These are phyloP conservation scores for Zygogramma bicolorata DNA, from an alignment of 2,888 invertebrate genomes.

Conservation along the genomic window DNA sequence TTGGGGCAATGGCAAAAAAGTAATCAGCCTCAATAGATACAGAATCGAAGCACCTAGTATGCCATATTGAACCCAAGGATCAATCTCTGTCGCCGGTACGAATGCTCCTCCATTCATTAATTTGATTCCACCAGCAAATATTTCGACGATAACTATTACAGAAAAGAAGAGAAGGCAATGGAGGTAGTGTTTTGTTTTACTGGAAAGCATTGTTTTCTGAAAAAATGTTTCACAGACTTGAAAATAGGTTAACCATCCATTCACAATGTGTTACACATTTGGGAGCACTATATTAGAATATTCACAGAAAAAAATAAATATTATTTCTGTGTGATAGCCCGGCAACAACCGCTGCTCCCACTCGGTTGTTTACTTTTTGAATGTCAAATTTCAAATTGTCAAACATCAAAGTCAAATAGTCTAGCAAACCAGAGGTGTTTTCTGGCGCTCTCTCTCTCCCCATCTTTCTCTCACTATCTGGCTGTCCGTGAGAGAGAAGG, in stretches of 20 bases:
- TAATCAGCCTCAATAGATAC: slow-evolving; percentile 83
- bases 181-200: slow-evolving; percentile 81
- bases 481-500: no score
- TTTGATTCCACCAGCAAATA: slow-evolving; percentile 68
- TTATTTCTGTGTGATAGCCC: background rate
- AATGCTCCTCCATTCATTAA: slow-evolving; percentile 67
- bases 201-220: slow-evolving; percentile 59
- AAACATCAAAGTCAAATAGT: no score
- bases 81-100: slow-evolving; percentile 68
- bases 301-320: background rate
- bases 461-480: no score
- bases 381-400: background rate
- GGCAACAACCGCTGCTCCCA: no score
- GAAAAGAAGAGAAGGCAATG: slow-evolving; percentile 82
- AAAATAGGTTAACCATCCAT: no score
- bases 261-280: background rate
- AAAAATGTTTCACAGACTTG: background rate
- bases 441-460: no score
- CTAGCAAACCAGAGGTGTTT: no score
- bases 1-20: slow-evolving; percentile 90
- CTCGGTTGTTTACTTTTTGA: background rate
- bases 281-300: background rate
- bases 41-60: slow-evolving; percentile 78
- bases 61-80: slow-evolving; percentile 89
- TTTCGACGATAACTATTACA: slow-evolving; percentile 82